Conservation (phyloP, 2,797 vertebrate genomes). For the Chelon auratus region DNA sequence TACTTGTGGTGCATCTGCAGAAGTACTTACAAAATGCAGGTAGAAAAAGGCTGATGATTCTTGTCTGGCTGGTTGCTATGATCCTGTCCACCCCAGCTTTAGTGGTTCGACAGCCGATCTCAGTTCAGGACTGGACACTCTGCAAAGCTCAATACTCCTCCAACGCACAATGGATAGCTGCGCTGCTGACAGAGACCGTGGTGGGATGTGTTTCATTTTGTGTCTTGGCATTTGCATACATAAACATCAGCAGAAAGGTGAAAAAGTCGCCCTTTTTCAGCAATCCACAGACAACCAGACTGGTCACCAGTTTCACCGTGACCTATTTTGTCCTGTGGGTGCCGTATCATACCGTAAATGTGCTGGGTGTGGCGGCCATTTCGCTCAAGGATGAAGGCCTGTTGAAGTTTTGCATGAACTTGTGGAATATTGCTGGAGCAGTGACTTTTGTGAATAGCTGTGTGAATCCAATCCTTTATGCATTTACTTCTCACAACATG, state of each 20-base stretch:
- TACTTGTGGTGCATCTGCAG: constrained; percentile 58
- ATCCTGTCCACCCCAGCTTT: constrained; percentile 30
- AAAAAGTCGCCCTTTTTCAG: constrained; percentile 44
- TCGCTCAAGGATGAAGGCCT: not conserved
- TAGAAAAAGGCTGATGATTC: constrained; percentile 18
- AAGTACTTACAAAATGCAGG: not conserved
- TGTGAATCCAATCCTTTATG: constrained; percentile 53
- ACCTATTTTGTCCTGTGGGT: constrained; percentile 30
- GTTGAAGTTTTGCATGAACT: not conserved
- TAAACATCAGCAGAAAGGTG: constrained; percentile 9
- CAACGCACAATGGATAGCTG: not conserved
- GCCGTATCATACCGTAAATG: constrained; percentile 26
- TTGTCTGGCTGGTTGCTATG: constrained; percentile 39
- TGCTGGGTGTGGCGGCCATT: constrained; percentile 20
- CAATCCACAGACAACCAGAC: constrained; percentile 27
- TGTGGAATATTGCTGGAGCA: not conserved
- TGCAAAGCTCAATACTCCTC: not conserved
- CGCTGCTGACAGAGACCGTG: constrained; percentile 15
- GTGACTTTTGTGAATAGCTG: constrained; percentile 39
- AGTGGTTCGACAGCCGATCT: not conserved
- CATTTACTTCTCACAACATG: constrained; percentile 27
- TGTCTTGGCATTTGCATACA: constrained; percentile 25
- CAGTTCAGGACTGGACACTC: fast-evolving
- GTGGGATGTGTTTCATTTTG: not conserved
- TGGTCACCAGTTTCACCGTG: constrained; percentile 36